These are phyloP conservation scores for Eremobia ochroleuca DNA, from an alignment of 2,888 invertebrate genomes.

Conservation along the genomic window DNA sequence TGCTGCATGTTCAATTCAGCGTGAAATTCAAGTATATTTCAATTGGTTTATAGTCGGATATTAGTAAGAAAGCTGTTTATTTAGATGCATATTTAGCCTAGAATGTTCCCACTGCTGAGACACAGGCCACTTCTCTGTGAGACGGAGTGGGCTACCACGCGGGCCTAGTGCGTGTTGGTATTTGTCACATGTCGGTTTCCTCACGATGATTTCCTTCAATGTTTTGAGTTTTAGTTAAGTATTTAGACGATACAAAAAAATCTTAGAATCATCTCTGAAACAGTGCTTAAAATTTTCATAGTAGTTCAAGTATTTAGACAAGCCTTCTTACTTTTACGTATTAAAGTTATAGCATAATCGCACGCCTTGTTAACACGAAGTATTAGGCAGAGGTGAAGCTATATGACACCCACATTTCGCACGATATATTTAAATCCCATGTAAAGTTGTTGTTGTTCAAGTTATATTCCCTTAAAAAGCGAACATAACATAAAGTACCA, in stretches of 20 bases:
- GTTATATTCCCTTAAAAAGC: slow-evolving; percentile 15
- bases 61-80: neutral
- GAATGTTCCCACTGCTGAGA: neutral
- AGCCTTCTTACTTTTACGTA: neutral
- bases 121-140: neutral
- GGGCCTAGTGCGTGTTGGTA: neutral
- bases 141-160: neutral
- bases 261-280: neutral
- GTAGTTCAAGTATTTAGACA: neutral
- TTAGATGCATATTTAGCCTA: neutral
- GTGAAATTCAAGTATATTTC: neutral
- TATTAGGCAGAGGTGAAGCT: neutral
- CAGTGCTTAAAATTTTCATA: neutral
- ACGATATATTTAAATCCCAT: neutral
- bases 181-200: neutral
- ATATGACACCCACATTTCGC: neutral
- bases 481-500: slow-evolving; percentile 19
- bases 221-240: neutral
- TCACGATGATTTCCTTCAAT: neutral
- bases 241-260: neutral
- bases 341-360: neutral
- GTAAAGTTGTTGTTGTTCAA: neutral
- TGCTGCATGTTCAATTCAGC: neutral
- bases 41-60: neutral
- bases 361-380: too few relatives aligned